phyloP scores from a whole-genome alignment of 2,113 vertebrate species.

The Hemicordylus capensis region DNA sequence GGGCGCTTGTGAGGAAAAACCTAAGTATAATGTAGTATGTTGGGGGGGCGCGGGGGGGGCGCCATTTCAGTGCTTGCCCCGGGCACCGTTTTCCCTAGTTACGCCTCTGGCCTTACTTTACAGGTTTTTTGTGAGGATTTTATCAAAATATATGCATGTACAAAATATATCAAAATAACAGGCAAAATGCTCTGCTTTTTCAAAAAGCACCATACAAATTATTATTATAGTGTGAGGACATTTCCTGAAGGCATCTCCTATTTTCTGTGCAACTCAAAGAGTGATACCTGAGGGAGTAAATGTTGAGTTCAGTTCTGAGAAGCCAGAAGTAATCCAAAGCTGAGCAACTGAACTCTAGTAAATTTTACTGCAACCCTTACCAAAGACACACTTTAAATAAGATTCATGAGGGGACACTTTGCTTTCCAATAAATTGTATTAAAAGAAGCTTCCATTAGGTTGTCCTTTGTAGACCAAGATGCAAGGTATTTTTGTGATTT shows the following conservation, averaged over 20 bases:
- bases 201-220: too few relatives aligned
- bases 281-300: background rate
- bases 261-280: too few relatives aligned
- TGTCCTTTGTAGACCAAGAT: constrained; percentile 52
- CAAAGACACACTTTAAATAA: constrained; percentile 45
- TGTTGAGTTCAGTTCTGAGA: background rate
- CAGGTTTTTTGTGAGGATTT: too few relatives aligned
- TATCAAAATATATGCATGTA: too few relatives aligned
- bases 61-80: too few relatives aligned
- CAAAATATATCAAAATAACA: too few relatives aligned
- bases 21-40: too few relatives aligned
- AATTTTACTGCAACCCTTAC: background rate
- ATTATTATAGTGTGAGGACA: background rate
- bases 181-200: too few relatives aligned
- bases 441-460: constrained; percentile 42
- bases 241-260: background rate
- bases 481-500: constrained; percentile 58
- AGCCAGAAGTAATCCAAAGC: background rate
- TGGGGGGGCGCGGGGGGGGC: too few relatives aligned
- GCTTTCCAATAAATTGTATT: constrained; percentile 65
- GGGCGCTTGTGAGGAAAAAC: too few relatives aligned
- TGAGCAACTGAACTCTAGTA: background rate
- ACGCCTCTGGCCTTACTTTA: too few relatives aligned
- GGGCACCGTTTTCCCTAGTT: too few relatives aligned
- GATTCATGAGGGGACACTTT: constrained; percentile 35